Evolutionary conservation across 1,140 invertebrate species (phyloP).

Genomic region (Drosophila carrolli): DNA sequence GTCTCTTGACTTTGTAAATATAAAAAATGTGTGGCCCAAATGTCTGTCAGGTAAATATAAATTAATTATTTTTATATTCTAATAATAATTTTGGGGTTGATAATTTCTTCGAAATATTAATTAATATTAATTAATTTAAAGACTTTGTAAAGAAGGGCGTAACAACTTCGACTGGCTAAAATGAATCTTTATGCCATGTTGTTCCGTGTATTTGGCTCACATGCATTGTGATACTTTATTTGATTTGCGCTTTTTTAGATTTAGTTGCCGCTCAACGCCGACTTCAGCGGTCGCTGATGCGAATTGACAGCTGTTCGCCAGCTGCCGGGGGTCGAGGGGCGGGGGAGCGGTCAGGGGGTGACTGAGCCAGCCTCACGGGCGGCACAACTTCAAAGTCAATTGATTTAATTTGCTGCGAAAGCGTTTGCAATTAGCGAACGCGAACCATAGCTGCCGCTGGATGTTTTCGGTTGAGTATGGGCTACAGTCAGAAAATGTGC

Average conservation of each 20-base stretch:
- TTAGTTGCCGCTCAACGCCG: constrained; percentile 40
- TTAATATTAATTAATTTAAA: too few relatives aligned
- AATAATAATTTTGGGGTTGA: too few relatives aligned
- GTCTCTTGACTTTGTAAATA: too few relatives aligned
- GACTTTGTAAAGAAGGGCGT: too few relatives aligned
- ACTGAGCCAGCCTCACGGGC: constrained; percentile 22
- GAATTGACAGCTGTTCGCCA: constrained; percentile 39
- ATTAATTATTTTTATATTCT: too few relatives aligned
- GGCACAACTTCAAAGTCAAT: constrained; percentile 65
- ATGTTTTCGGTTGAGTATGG: constrained; percentile 10
- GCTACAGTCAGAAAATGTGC: not conserved
- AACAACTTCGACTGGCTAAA: too few relatives aligned
- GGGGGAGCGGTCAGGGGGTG: not conserved
- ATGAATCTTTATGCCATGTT: not conserved
- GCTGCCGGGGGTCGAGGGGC: not conserved
- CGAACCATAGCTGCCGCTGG: constrained; percentile 14
- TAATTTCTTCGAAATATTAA: too few relatives aligned
- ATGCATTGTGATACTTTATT: constrained; percentile 42
- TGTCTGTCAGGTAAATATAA: too few relatives aligned
- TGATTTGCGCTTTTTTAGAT: constrained; percentile 63
- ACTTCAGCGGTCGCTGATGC: constrained; percentile 40
- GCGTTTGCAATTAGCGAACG: constrained; percentile 67
- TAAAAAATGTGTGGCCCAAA: too few relatives aligned
- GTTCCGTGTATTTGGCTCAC: not conserved
- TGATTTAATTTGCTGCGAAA: constrained; percentile 73